Evolutionary conservation across 1,140 invertebrate species (phyloP), one percentile per base, ranked within the genome.

Genomic region (Panagrolaimus sp.): DNA sequence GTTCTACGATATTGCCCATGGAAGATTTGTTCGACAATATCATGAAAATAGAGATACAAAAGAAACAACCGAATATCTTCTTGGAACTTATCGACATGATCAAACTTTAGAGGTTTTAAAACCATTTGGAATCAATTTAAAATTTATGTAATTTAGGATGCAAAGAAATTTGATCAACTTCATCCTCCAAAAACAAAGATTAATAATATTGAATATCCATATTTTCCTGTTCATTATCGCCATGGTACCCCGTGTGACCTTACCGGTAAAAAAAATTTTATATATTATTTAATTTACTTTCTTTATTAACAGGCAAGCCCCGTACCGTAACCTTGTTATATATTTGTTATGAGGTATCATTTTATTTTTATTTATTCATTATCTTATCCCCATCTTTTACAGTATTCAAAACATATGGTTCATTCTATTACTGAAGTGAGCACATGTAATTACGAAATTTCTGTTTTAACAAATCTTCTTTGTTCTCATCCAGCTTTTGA

Each of bases 401-500:
- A 58, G 52, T 26, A 58, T 17, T 58, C 52, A 12, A 12, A n/a
- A 12, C 21, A 28, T 21, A 28, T 58, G 21, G 21, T 65, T 32
- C 45, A 65, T 65, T 65, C 63, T 12, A 44, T 65, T n/a, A 47
- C 43, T 1, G 63, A 65, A 47, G 63, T 65, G 12, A 65, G 63
- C 63, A 44, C 63, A 21, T 65, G 63, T 21, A 47, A 65, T 24
- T 65, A 65, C 21, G 63, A 65, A 47, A 32, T 65, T 10, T 9
- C 32, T 24, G 43, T 65, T n/a, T 32, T 65, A 10, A 65, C 63
- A 1, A 43, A 14, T 21, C 63, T 44, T 21, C 24, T 65, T 1
- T 65, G 63, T 47, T 17, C 63, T 14, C 63, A 65, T 45, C 63
- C 63, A 0, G 43, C 63, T 8, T 65, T 65, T 21, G 63, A 28